These are phyloP conservation scores for Chromoteleia sp. DNA, from an alignment of 2,888 invertebrate genomes.

Conservation along the genomic window DNA sequence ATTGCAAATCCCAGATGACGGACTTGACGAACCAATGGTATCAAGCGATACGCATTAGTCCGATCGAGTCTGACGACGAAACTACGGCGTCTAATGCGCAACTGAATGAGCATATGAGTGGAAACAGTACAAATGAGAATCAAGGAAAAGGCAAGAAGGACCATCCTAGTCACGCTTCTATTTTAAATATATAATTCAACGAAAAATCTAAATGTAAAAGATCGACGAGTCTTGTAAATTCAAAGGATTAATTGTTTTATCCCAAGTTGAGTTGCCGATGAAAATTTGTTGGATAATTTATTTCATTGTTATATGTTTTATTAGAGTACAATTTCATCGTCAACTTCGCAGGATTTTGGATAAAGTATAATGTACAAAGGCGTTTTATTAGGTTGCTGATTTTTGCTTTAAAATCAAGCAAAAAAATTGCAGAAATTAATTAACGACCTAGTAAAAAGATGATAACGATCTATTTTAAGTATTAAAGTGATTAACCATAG, in stretches of 20 bases:
- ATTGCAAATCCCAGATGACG: conserved; percentile 98
- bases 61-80: conserved; percentile 92
- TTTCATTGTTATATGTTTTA: not conserved
- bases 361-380: conserved; percentile 4
- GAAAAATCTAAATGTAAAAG: not conserved
- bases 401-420: too few relatives aligned
- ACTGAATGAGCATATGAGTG: conserved; percentile 70
- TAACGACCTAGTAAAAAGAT: too few relatives aligned
- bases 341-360: not conserved
- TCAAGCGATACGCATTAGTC: conserved; percentile 96
- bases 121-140: conserved; percentile 50
- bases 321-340: not conserved
- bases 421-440: too few relatives aligned
- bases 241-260: not conserved
- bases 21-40: conserved; percentile 99
- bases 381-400: too few relatives aligned
- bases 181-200: conserved; percentile 80
- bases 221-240: not conserved
- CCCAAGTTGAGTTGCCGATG: not conserved
- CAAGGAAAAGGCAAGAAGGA: conserved; percentile 74
- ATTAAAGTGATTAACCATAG: conserved; percentile 2
- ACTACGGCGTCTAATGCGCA: conserved; percentile 81
- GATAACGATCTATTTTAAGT: conserved; percentile 19
- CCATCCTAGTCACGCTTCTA: conserved; percentile 81
- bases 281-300: not conserved